Evolutionary conservation across 1,140 invertebrate species (phyloP).

Genomic region (Drosophila repleta): DNA sequence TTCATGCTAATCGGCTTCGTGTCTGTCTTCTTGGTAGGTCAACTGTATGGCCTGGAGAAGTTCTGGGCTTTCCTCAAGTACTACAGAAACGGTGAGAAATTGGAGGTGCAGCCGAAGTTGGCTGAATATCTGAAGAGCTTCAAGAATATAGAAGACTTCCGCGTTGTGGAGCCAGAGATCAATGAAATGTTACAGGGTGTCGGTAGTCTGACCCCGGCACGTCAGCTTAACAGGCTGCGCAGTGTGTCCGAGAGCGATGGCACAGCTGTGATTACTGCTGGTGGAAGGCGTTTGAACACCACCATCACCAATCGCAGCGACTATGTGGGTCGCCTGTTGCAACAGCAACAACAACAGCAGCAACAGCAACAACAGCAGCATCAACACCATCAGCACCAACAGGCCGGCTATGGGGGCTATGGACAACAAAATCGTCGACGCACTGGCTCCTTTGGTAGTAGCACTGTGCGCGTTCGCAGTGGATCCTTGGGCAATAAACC

Average conservation of each 20-base stretch:
- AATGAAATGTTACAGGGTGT: constrained; percentile 85
- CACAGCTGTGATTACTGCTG: constrained; percentile 62
- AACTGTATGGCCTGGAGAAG: constrained; percentile 99
- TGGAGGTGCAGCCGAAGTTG: constrained; percentile 93
- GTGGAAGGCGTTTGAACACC: constrained; percentile 75
- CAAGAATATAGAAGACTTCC: constrained; percentile 97
- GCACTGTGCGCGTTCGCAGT: constrained; percentile 84
- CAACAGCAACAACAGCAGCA: constrained; percentile 73
- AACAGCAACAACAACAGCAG: constrained; percentile 73
- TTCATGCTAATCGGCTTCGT: neutral
- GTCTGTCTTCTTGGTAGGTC: constrained; percentile 88
- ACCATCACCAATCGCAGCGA: constrained; percentile 83
- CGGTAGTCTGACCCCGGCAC: constrained; percentile 83
- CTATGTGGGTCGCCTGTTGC: constrained; percentile 75
- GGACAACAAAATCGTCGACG: constrained; percentile 74
- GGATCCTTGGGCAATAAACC: constrained; percentile 81
- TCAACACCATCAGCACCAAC: constrained; percentile 42
- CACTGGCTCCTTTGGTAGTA: constrained; percentile 82
- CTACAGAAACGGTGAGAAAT: constrained; percentile 91
- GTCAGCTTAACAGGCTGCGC: constrained; percentile 85
- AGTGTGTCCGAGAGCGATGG: constrained; percentile 86
- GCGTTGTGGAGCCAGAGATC: constrained; percentile 89
- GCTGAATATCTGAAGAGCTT: constrained; percentile 93
- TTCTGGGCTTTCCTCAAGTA: constrained; percentile 99
- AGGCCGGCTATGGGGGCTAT: constrained; percentile 55